Base-by-base conservation (phyloP, 2,113 vertebrate species). In the Progne subis region DNA sequence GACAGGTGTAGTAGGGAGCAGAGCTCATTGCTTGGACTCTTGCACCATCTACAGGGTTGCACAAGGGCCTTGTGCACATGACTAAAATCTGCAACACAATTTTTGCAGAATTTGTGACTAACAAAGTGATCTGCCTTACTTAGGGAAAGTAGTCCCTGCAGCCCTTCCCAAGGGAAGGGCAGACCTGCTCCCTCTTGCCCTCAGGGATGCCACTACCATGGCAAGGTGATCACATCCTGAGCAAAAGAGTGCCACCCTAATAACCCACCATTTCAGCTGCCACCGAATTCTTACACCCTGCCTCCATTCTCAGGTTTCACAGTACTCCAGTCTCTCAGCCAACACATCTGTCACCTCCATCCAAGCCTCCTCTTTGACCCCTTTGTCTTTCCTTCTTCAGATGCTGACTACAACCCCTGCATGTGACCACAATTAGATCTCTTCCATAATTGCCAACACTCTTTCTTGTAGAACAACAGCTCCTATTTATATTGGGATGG, bases 1-100 rank as follows among this genome's bases (percentile, higher is more conserved):
- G 16, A 10, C 1, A 2, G 49, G 34, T 1, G 0, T n/a, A 21
- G 11, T 0, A 4, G 31, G 44, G 88, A 61, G 72, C 31, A 82
- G 57, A 90, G 53, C 47, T 93, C 37, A n/a, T 68, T 9, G 28
- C 14, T 21, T 2, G 16, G 60, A 85, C 39, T 93, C 94, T 80
- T 90, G 67, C 82, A 88, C 8, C 59, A 93, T 74, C 50, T 8
- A 1, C 23, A 3, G 1, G 18, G 31, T 77, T 93, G 82, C 86
- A 64, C 47, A 72, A 90, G 29, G 18, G 39, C 46, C 6, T 83
- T 10, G 11, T 1, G 1, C 6, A 5, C 0, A 0, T 34, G 39
- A 90, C 9, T 3, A 37, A 88, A 94, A 55, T 60, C 74, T 56
- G 44, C 18, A 76, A 56, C 7, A 28, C 26, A 18, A 32, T 72